Evolutionary conservation across 1,140 invertebrate genomes (phyloP).

Genomic region (Nixonia krombeini): DNA sequence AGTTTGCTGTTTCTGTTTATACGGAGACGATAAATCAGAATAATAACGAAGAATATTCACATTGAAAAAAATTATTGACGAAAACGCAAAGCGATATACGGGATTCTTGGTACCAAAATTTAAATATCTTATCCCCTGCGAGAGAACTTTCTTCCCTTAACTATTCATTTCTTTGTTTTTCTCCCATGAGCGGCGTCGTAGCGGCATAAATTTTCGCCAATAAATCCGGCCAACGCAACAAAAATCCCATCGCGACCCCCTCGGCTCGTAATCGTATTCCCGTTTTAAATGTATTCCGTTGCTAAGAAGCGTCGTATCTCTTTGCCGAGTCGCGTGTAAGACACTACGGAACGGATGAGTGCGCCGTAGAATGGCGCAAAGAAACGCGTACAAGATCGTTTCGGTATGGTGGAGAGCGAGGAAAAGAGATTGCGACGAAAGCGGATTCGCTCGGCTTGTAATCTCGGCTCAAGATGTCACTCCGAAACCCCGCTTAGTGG

Average conservation of each 20-base stretch:
- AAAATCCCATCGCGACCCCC: conserved; percentile 51
- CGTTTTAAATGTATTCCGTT: conserved; percentile 67
- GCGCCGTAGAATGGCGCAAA: conserved; percentile 12
- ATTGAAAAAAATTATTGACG: too few species aligned
- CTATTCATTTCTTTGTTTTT: conserved; percentile 35
- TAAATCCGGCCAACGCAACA: conserved; percentile 60
- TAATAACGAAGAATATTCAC: too few species aligned
- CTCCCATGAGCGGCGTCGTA: conserved; percentile 18
- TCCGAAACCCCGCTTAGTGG: conserved; percentile 37
- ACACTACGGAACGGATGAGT: conserved; percentile 19
- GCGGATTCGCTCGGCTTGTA: conserved; percentile 60
- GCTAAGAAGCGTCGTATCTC: conserved; percentile 49
- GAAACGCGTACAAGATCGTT: conserved; percentile 32
- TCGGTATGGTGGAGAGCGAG: conserved; percentile 25
- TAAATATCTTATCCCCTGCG: too few species aligned
- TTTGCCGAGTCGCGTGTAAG: conserved; percentile 27
- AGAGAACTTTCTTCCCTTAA: conserved; percentile 27
- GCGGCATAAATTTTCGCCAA: conserved; percentile 65
- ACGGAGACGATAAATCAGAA: too few species aligned
- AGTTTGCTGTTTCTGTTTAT: too few species aligned
- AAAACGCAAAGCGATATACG: too few species aligned
- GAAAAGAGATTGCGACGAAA: conserved; percentile 51
- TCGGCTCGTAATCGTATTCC: conserved; percentile 64
- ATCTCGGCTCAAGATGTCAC: conserved; percentile 60
- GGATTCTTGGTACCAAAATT: too few species aligned